phyloP scores from a whole-genome alignment of 2,888 invertebrate genomes.

The Fragum fragum region DNA sequence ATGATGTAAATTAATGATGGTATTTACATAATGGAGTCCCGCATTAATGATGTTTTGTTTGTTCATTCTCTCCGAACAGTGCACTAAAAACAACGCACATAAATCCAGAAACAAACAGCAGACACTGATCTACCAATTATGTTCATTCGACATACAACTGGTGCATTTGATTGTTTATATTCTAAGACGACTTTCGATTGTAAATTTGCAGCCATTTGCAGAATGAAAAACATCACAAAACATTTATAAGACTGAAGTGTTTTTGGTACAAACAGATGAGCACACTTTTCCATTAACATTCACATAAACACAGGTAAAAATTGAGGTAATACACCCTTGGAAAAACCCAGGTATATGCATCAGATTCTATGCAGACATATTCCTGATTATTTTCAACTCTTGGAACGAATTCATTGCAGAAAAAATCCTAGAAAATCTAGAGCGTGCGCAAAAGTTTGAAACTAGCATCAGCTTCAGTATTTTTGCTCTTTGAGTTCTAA shows the following conservation, averaged over 20 bases:
- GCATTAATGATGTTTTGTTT: slow-evolving; percentile 8
- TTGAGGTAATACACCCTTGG: slow-evolving; percentile 22
- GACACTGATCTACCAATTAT: neutral
- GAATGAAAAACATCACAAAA: neutral
- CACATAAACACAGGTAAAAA: slow-evolving; percentile 17
- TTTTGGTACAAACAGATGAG: slow-evolving; percentile 1
- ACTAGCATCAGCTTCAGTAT: too few relatives aligned
- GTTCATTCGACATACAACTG: neutral
- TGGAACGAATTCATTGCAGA: neutral
- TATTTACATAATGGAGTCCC: slow-evolving; percentile 10
- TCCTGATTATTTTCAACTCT: neutral
- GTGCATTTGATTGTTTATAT: too few relatives aligned
- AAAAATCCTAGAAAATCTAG: too few relatives aligned
- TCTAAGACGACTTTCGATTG: neutral
- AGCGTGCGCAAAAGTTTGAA: too few relatives aligned
- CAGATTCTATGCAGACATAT: neutral
- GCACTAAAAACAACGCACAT: neutral
- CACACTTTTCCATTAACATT: slow-evolving; percentile 24
- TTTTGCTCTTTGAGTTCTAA: too few relatives aligned
- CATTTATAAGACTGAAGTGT: neutral
- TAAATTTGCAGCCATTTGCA: neutral
- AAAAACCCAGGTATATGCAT: neutral
- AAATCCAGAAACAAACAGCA: neutral
- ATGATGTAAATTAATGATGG: neutral
- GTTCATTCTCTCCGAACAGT: slow-evolving; percentile 7